Conservation (phyloP, 2,797 vertebrate species). For the Eupleurogrammus muticus region DNA sequence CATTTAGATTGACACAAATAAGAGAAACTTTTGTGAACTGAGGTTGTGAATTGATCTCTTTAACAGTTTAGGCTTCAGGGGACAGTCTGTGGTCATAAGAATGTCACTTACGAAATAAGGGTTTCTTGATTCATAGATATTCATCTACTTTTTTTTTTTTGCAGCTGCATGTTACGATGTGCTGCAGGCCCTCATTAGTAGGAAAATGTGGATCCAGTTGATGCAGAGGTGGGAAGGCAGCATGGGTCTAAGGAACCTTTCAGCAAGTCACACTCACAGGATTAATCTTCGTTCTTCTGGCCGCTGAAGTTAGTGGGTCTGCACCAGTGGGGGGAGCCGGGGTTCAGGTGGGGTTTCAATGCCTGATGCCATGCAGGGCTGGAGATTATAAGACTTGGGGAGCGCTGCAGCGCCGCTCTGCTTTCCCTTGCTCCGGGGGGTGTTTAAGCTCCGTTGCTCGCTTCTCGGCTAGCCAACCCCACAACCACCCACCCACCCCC, state of each 20-base stretch:
- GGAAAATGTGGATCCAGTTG: conserved; percentile 12
- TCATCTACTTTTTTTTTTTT: neutral
- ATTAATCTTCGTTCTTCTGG: neutral
- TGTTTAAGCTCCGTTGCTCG: conserved; percentile 52
- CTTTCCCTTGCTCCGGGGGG: conserved; percentile 29
- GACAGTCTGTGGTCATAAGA: neutral
- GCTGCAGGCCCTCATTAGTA: conserved; percentile 2
- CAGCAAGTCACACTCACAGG: neutral
- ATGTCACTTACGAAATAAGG: neutral
- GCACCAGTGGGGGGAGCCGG: neutral
- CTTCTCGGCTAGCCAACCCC: conserved; percentile 74
- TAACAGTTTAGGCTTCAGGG: neutral
- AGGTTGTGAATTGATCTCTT: neutral
- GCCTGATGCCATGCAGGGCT: conserved; percentile 35
- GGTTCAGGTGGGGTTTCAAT: conserved; percentile 20
- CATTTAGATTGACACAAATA: neutral
- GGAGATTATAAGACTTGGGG: conserved; percentile 53
- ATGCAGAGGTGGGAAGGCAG: conserved; percentile 5
- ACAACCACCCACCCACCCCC: too few relatives aligned
- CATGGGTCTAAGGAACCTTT: neutral
- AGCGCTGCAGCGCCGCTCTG: conserved; percentile 51
- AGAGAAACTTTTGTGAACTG: neutral
- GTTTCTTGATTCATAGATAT: neutral
- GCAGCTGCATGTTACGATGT: neutral
- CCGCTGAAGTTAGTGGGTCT: neutral